Evolutionary conservation across 2,888 invertebrate species (phyloP).

Genomic region (Erebia palarica): DNA sequence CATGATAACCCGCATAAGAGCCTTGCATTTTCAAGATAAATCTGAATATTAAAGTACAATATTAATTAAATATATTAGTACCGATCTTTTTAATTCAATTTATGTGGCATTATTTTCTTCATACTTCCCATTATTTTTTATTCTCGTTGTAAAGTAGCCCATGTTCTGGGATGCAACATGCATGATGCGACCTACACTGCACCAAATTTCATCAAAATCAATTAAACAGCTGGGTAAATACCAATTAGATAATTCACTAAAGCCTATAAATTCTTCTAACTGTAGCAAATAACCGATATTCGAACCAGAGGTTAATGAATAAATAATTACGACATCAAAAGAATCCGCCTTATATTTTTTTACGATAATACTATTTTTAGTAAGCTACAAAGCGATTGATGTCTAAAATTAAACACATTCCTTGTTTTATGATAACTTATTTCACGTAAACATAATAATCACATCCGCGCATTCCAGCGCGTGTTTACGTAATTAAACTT

Average conservation of each 20-base stretch:
- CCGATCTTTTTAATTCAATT: too few relatives aligned
- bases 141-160: too few relatives aligned
- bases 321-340: conserved; percentile 6
- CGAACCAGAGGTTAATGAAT: not conserved
- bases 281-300: not conserved
- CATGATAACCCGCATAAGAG: conserved; percentile 2
- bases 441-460: conserved; percentile 20
- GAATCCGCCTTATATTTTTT: not conserved
- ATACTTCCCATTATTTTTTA: too few relatives aligned
- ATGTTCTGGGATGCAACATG: too few relatives aligned
- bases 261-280: not conserved
- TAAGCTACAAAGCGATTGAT: conserved; percentile 15
- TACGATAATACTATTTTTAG: not conserved
- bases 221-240: too few relatives aligned
- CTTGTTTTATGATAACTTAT: conserved; percentile 16
- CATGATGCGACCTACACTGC: too few relatives aligned
- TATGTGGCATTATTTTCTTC: too few relatives aligned
- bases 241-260: not conserved
- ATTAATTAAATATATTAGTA: too few relatives aligned
- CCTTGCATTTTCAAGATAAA: not conserved
- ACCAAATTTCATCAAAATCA: too few relatives aligned
- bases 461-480: conserved; percentile 19
- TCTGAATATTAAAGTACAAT: too few relatives aligned
- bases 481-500: conserved; percentile 26
- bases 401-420: conserved; percentile 17